Percentiles rank a stretch among this genome's conserved stretches.
These are phyloP conservation scores for Eristalis intricaria DNA, from an alignment of 2,888 invertebrate genomes.

Conservation along the genomic window DNA sequence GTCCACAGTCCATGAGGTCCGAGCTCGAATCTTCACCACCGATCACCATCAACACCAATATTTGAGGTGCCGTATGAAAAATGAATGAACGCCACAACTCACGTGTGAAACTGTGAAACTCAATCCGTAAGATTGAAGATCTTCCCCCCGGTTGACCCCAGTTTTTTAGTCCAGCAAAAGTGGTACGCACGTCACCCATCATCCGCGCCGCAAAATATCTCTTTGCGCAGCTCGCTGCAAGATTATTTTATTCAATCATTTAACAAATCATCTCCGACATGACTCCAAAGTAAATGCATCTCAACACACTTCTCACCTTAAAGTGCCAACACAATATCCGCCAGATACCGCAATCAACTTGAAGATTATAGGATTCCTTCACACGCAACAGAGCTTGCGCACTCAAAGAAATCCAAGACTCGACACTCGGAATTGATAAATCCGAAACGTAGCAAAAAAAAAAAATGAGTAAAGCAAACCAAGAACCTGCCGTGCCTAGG, in stretches of 20 bases:
- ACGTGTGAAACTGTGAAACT: background rate
- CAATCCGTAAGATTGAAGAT: background rate
- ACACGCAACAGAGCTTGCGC: background rate
- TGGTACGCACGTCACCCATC: background rate
- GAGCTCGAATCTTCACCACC: no score
- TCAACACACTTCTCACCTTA: conserved; percentile 33
- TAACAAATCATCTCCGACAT: conserved; percentile 1
- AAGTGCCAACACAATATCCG: conserved; percentile 34
- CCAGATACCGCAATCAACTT: conserved; percentile 34
- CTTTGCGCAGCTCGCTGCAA: background rate
- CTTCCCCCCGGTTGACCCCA: background rate
- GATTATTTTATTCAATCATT: background rate
- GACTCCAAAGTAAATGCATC: conserved; percentile 16
- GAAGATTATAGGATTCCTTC: conserved; percentile 37
- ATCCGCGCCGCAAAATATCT: background rate
- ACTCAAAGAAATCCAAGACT: background rate
- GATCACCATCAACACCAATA: no score
- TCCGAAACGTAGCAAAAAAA: background rate
- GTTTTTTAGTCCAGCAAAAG: background rate
- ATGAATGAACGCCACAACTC: no score
- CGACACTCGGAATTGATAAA: conserved; percentile 27
- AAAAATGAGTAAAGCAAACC: background rate
- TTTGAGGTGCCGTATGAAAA: no score
- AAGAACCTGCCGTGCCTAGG: conserved; percentile 34
- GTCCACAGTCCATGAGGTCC: no score